A percentile compares a stretch with the other conserved stretches of the same genome.
Conservation (phyloP, 2,888 invertebrate species). For the Macrophya annulata region DNA sequence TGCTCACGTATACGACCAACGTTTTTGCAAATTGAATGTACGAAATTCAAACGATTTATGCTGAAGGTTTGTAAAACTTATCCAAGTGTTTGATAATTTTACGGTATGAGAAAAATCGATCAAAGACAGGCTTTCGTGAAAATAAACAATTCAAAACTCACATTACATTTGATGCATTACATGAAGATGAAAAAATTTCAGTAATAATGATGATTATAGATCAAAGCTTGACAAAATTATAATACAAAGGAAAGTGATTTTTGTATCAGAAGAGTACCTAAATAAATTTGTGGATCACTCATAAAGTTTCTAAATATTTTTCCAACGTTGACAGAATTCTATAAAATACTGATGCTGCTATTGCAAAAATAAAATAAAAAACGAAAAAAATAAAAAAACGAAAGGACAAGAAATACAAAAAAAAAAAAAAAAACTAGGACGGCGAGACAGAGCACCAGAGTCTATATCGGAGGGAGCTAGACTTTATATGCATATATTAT, state of each 20-base stretch:
- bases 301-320: neutral
- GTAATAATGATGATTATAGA: neutral
- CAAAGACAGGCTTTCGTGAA: neutral
- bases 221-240: neutral
- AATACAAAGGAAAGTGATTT: neutral
- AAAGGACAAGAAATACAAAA: too few species aligned
- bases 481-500: constrained; percentile 56
- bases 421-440: neutral
- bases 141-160: neutral
- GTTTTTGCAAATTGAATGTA: constrained; percentile 42
- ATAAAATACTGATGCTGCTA: neutral
- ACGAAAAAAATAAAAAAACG: constrained; percentile 10
- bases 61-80: neutral
- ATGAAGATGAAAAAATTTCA: neutral
- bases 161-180: neutral
- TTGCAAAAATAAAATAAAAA: neutral
- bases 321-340: neutral
- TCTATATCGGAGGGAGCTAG: constrained; percentile 25
- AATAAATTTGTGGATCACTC: neutral
- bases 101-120: neutral
- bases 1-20: neutral
- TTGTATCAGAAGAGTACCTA: neutral
- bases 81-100: neutral
- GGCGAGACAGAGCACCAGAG: constrained; percentile 35
- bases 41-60: neutral